phyloP scores from a whole-genome alignment of 2,888 invertebrate species.

The Phalera bucephala region DNA sequence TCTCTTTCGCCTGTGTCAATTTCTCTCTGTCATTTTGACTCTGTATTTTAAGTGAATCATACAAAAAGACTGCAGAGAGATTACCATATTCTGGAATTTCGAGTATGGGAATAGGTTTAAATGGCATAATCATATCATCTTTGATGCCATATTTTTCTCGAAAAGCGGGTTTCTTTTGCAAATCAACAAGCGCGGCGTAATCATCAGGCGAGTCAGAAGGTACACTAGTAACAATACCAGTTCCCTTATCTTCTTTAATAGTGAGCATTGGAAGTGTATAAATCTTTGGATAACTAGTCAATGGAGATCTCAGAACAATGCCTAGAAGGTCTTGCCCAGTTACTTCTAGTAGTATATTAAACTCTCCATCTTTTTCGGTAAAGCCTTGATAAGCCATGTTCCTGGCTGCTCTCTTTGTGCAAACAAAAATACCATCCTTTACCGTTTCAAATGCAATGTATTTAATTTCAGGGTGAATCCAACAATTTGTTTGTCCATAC shows the following conservation, averaged over 20 bases:
- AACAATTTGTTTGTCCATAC: constrained; percentile 99
- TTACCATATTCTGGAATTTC: constrained; percentile 95
- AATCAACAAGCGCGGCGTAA: constrained; percentile 96
- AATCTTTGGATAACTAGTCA: constrained; percentile 91
- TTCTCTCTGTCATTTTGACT: constrained; percentile 99
- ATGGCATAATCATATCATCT: constrained; percentile 87
- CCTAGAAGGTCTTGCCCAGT: constrained; percentile 92
- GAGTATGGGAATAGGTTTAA: constrained; percentile 91
- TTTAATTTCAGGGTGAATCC: constrained; percentile 97
- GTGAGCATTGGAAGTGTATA: constrained; percentile 99
- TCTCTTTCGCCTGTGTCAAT: constrained; percentile 96
- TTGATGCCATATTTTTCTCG: constrained; percentile 95
- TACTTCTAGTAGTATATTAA: constrained; percentile 87
- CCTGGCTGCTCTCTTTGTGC: constrained; percentile 93
- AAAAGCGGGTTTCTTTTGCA: constrained; percentile 96
- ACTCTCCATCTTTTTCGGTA: constrained; percentile 90
- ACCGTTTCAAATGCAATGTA: constrained; percentile 93
- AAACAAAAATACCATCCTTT: constrained; percentile 91
- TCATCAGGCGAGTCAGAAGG: constrained; percentile 99
- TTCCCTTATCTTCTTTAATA: constrained; percentile 98
- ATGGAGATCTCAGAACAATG: constrained; percentile 91
- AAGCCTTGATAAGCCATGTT: constrained; percentile 99
- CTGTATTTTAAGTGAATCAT: constrained; percentile 96
- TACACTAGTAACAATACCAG: constrained; percentile 98
- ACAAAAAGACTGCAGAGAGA: constrained; percentile 91